Evolutionary conservation across 2,888 invertebrate species (phyloP).

Genomic region (Eurois occulta): DNA sequence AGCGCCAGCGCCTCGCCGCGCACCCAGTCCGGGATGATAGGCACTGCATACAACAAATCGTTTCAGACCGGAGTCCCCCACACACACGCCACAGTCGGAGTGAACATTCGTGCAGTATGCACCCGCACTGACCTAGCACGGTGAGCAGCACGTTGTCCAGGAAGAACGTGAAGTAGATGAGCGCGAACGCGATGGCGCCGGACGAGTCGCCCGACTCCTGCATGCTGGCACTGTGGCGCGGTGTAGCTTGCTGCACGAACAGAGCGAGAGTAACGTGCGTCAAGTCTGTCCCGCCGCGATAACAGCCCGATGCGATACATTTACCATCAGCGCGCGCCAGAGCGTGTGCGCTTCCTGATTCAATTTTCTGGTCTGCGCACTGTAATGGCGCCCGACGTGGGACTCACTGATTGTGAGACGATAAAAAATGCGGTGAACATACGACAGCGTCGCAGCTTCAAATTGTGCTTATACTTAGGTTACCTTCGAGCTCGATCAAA

Average conservation of each 20-base stretch:
- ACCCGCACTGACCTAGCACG: conserved; percentile 92
- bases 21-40: conserved; percentile 86
- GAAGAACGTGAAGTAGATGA: conserved; percentile 93
- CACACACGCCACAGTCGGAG: background rate
- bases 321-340: conserved; percentile 79
- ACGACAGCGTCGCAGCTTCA: background rate
- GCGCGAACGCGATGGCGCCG: conserved; percentile 76
- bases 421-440: conserved; percentile 23
- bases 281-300: conserved; percentile 40
- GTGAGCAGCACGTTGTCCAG: conserved; percentile 97
- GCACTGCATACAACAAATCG: conserved; percentile 73
- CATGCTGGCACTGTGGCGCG: conserved; percentile 27
- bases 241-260: background rate
- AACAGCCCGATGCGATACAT: conserved; percentile 75
- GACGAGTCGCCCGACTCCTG: conserved; percentile 54
- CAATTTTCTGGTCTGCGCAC: conserved; percentile 76
- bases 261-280: conserved; percentile 4
- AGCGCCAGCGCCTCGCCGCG: conserved; percentile 76
- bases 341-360: conserved; percentile 76
- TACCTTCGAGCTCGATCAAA: background rate
- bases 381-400: conserved; percentile 57
- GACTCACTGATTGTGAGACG: conserved; percentile 37
- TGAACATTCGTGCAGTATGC: background rate
- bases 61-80: background rate
- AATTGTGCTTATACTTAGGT: background rate